Conservation (phyloP, 2,113 vertebrate species). For the Scatophagus argus region DNA sequence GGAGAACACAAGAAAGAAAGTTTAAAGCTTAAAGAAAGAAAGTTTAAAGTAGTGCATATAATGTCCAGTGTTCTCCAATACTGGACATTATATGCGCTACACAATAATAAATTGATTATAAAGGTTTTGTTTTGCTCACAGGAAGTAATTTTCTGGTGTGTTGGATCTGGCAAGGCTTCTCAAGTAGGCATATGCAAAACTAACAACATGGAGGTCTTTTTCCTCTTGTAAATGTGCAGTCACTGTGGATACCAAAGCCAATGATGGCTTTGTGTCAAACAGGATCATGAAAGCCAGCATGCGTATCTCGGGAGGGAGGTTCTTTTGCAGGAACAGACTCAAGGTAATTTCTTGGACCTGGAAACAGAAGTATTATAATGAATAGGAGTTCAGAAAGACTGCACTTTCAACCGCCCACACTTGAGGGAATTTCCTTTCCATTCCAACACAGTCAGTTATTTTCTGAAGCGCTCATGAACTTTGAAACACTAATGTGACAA, state of each 20-base stretch:
- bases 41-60: too few relatives aligned
- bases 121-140: constrained; percentile 80
- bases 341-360: constrained; percentile 88
- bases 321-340: constrained; percentile 81
- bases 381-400: not conserved
- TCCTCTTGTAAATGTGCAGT: constrained; percentile 83
- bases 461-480: not conserved
- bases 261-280: constrained; percentile 86
- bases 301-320: constrained; percentile 77
- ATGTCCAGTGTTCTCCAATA: too few relatives aligned
- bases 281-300: constrained; percentile 85
- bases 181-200: constrained; percentile 87
- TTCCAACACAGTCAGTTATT: not conserved
- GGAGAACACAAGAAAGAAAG: not conserved
- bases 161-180: constrained; percentile 80
- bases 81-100: not conserved
- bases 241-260: constrained; percentile 82
- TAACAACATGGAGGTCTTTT: constrained; percentile 83
- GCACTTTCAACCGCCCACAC: not conserved
- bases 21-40: not conserved
- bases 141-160: constrained; percentile 79
- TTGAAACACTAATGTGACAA: constrained; percentile 4
- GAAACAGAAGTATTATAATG: constrained; percentile 15
- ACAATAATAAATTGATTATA: not conserved
- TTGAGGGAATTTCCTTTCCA: not conserved